These are phyloP conservation scores for Xestia rhomboidea DNA, from an alignment of 2,888 invertebrate genomes.

Conservation along the genomic window DNA sequence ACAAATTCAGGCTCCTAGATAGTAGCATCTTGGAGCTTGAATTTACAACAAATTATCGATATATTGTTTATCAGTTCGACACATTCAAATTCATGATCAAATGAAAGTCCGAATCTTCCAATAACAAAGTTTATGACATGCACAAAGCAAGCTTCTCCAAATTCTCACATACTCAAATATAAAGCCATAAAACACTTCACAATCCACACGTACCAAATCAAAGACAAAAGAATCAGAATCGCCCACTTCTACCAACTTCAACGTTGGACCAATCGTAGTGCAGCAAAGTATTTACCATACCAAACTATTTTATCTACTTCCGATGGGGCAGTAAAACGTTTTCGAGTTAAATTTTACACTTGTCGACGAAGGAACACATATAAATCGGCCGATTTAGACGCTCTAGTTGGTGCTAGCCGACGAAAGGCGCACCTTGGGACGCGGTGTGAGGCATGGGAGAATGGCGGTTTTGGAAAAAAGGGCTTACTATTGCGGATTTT, in stretches of 20 bases:
- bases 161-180: not conserved
- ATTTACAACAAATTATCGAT: not conserved
- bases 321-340: slow-evolving; percentile 80
- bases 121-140: not conserved
- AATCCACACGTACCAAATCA: slow-evolving; percentile 36
- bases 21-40: too few relatives aligned
- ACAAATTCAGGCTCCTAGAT: not conserved
- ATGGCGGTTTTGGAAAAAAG: slow-evolving; percentile 12
- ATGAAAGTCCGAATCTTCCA: not conserved
- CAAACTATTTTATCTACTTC: slow-evolving; percentile 75
- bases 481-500: too few relatives aligned
- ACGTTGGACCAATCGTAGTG: slow-evolving; percentile 32
- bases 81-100: not conserved
- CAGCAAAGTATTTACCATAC: slow-evolving; percentile 68
- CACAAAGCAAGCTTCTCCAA: slow-evolving; percentile 1
- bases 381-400: slow-evolving; percentile 82
- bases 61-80: not conserved
- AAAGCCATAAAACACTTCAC: slow-evolving; percentile 8
- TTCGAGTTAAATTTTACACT: slow-evolving; percentile 79
- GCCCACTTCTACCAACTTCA: slow-evolving; percentile 37
- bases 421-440: slow-evolving; percentile 67
- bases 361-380: slow-evolving; percentile 76
- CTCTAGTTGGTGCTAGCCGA: slow-evolving; percentile 68
- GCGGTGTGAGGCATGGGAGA: slow-evolving; percentile 40
- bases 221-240: slow-evolving; percentile 34